Base-by-base conservation (phyloP, 2,888 invertebrate genomes). In the Ypsolopha sequella region DNA sequence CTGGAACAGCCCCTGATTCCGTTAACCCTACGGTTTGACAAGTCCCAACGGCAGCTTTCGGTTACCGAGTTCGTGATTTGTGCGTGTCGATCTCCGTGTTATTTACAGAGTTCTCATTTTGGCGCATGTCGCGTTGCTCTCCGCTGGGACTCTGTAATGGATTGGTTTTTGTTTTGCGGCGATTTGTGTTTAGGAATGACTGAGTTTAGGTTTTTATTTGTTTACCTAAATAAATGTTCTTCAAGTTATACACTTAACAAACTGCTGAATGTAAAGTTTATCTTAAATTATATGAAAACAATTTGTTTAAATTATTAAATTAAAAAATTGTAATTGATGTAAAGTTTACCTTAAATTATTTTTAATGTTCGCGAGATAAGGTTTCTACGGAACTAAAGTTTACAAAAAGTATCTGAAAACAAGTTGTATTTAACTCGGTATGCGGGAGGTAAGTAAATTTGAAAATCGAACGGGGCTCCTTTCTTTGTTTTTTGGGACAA, bases 51-150 rank as follows among this genome's bases (percentile, higher is more conserved):
- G 24, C 14, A 33, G n/a, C n/a, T 6, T 46, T 34, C 45, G 33
- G 35, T 11, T n/a, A 46, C 10, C 33, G 46, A n/a, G 46, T 48
- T 14, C 24, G 48, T 48, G 48, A 48, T 48, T 48, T 48, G 48
- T 48, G 48, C 48, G 48, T 48, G 48, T 48, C 48, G 48, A 38
- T 36, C n/a, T 13, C 39, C 36, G 38, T 6, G 39, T 39, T 48
- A 39, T 48, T 48, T 46, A 48, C 48, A 36, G 48, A 13, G 48
- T 36, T 24, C 36, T 10, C 48, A 10, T 24, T 48, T 48, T 13
- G 14, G 48, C 14, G 36, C 14, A 10, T 48, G 48, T 48, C 36
- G 39, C 48, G 35, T 6, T 10, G 46, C 6, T 24, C 46, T 11
- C 39, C 10, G 9, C 39, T 9, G 39, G 39, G 11, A n/a, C 6